Conservation (phyloP, 1,140 invertebrate genomes). For the Nasonia giraulti region DNA sequence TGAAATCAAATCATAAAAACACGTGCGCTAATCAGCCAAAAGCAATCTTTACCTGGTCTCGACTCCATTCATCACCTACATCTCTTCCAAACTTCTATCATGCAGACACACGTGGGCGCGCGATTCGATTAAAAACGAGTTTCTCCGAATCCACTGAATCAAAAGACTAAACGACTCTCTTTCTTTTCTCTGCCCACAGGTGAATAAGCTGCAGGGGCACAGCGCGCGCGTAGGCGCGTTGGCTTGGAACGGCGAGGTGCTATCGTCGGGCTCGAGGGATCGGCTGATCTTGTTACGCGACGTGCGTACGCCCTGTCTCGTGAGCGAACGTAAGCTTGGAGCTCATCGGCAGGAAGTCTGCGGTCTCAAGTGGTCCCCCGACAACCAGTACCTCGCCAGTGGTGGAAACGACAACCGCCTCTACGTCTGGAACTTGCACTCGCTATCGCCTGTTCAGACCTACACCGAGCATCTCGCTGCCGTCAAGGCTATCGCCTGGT, state of each 20-base stretch:
- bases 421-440: conserved; percentile 98
- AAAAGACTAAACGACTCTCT: not conserved
- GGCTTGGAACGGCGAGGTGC: conserved; percentile 98
- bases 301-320: conserved; percentile 88
- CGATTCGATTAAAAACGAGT: not conserved
- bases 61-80: not conserved
- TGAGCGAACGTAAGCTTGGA: conserved; percentile 85
- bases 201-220: conserved; percentile 93
- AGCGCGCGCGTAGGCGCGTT: conserved; percentile 94
- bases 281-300: conserved; percentile 96
- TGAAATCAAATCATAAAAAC: not conserved
- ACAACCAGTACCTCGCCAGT: conserved; percentile 97
- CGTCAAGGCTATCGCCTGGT: conserved; percentile 99
- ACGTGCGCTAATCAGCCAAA: not conserved
- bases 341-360: conserved; percentile 99
- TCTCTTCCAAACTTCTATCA: no score
- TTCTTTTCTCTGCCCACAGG: conserved; percentile 70
- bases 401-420: conserved; percentile 99
- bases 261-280: conserved; percentile 97
- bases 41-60: not conserved
- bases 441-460: conserved; percentile 91
- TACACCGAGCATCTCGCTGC: conserved; percentile 99
- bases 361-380: conserved; percentile 99
- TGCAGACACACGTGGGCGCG: no score
- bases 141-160: not conserved